These are phyloP conservation scores for Oedothorax gibbosus DNA, from an alignment of 1,140 invertebrate species.

Conservation along the genomic window DNA sequence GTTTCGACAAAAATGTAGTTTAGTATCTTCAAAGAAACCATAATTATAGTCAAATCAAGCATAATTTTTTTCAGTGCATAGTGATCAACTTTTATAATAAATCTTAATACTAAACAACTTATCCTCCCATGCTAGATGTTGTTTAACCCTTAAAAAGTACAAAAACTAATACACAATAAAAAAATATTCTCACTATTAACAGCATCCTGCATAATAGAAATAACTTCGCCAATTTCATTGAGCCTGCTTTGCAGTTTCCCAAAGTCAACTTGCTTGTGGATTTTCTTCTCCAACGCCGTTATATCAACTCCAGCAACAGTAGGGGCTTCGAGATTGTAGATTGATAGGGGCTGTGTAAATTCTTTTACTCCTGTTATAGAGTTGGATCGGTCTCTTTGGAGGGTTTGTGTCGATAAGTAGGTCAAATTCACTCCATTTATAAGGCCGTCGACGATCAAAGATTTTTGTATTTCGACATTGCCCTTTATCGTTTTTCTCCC, in stretches of 20 bases:
- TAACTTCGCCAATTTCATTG: constrained; percentile 8
- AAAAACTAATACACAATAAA: neutral
- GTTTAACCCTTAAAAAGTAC: no score
- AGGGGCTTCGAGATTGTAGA: constrained; percentile 25
- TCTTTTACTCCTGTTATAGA: constrained; percentile 23
- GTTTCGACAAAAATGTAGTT: no score
- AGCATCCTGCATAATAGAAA: constrained; percentile 18
- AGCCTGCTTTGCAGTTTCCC: neutral
- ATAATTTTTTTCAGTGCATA: no score
- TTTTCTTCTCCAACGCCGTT: constrained; percentile 8
- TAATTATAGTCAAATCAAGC: no score
- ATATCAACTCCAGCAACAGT: constrained; percentile 36
- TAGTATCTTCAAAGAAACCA: no score
- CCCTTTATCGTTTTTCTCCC: constrained; percentile 44
- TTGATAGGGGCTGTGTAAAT: constrained; percentile 18
- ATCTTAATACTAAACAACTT: neutral
- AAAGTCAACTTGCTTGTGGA: constrained; percentile 6
- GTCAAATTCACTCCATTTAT: constrained; percentile 32
- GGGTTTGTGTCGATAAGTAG: constrained; percentile 8
- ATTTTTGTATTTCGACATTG: constrained; percentile 18
- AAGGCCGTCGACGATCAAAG: constrained; percentile 19
- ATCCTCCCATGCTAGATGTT: no score
- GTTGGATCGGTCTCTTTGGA: constrained; percentile 35
- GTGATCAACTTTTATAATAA: neutral
- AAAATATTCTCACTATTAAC: constrained; percentile 38